Evolutionary conservation across 2,888 invertebrate genomes (phyloP).

Genomic region (Latheticus oryzae): DNA sequence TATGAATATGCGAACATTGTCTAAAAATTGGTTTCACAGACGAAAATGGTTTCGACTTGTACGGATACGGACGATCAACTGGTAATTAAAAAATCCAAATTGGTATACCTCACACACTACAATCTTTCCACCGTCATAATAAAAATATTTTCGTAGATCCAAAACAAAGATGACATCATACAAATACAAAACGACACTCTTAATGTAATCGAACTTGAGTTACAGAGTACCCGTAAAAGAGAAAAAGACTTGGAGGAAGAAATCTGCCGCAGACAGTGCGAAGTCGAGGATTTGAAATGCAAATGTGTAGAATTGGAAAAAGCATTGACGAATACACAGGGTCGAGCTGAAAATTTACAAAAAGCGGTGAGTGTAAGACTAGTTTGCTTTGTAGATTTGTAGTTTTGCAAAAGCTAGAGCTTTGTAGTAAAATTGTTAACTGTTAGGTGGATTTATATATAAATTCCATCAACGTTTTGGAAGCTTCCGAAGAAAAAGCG

Average conservation of each 20-base stretch:
- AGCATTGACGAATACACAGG: slow-evolving; percentile 54
- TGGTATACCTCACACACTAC: slow-evolving; percentile 16
- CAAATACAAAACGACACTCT: slow-evolving; percentile 50
- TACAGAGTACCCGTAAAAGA: slow-evolving; percentile 46
- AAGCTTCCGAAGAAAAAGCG: slow-evolving; percentile 57
- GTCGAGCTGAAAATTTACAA: slow-evolving; percentile 58
- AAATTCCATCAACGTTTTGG: slow-evolving; percentile 60
- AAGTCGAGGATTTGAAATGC: slow-evolving; percentile 56
- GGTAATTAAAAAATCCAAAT: slow-evolving; percentile 22
- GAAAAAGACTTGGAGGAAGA: slow-evolving; percentile 51
- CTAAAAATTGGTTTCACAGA: too few relatives aligned
- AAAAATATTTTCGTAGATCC: slow-evolving; percentile 43
- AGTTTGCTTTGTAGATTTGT: slow-evolving; percentile 3
- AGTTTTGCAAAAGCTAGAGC: slow-evolving; percentile 11
- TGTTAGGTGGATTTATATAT: slow-evolving; percentile 60
- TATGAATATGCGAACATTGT: too few relatives aligned
- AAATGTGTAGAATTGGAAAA: slow-evolving; percentile 57
- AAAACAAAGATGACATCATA: slow-evolving; percentile 53
- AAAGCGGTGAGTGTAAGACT: slow-evolving; percentile 57
- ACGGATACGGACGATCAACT: slow-evolving; percentile 9
- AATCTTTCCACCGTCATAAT: not conserved
- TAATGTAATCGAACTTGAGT: slow-evolving; percentile 50
- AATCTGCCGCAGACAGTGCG: slow-evolving; percentile 50
- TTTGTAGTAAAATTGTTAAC: slow-evolving; percentile 20
- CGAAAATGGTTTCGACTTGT: not conserved